phyloP scores from a whole-genome alignment of 2,113 vertebrate species.

The Cottus gobio region DNA sequence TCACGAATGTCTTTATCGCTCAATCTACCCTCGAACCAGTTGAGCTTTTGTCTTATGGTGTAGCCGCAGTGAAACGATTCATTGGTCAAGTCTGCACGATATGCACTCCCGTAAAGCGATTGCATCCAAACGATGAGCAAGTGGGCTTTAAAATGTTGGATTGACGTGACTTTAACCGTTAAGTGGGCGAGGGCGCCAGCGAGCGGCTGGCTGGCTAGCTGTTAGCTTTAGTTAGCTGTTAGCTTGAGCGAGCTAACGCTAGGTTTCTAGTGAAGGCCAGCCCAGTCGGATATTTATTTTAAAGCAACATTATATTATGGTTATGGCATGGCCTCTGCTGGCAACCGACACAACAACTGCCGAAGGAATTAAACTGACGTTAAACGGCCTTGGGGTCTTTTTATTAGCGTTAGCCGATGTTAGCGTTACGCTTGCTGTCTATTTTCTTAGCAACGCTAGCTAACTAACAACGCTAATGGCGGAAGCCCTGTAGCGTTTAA shows the following conservation, averaged over 20 bases:
- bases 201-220: slow-evolving; percentile 60
- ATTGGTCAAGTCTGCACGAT: not conserved
- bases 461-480: slow-evolving; percentile 23
- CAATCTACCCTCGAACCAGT: slow-evolving; percentile 47
- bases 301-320: accelerated
- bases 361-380: not conserved
- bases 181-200: slow-evolving; percentile 72
- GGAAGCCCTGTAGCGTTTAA: slow-evolving; percentile 6
- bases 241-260: slow-evolving; percentile 45
- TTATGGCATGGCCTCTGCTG: accelerated
- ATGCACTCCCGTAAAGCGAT: not conserved
- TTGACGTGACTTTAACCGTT: slow-evolving; percentile 10
- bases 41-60: not conserved
- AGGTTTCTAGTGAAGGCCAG: slow-evolving; percentile 49
- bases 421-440: slow-evolving; percentile 35
- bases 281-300: not conserved
- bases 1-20: slow-evolving; percentile 75
- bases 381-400: not conserved
- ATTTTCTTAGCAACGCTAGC: slow-evolving; percentile 42
- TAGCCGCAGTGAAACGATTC: too few relatives aligned
- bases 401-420: slow-evolving; percentile 15
- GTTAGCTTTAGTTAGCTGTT: slow-evolving; percentile 56
- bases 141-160: slow-evolving; percentile 4
- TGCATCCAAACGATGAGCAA: not conserved
- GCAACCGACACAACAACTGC: not conserved